Evolutionary conservation across 2,888 invertebrate genomes (phyloP), one percentile per base, ranked within the genome.

Genomic region (Drosophila buzzatii): DNA sequence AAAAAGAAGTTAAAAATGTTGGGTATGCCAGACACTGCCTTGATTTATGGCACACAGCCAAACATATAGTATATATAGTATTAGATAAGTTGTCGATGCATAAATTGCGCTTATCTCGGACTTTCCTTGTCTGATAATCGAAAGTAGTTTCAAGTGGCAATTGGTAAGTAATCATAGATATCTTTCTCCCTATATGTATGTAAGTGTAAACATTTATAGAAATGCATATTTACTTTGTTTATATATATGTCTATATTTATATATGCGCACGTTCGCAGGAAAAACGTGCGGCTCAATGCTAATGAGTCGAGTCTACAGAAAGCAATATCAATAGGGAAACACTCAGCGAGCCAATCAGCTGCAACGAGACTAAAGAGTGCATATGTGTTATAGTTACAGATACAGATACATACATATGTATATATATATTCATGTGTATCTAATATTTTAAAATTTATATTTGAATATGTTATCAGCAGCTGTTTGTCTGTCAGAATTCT

Each of bases 251-350:
- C 16, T 45, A n/a, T 37, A 56, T 20, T n/a, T n/a, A 33, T 42
- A 3, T 16, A 12, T 72, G 57, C 71, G 61, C 68, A 66, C 73
- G 75, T 71, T 67, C 47, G 37, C n/a, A 35, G 31, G 33, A 31
- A 70, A 70, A 76, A 86, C 82, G 87, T 81, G 87, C 79, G 68
- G 42, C 61, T 41, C 20, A 70, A 70, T 62, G 77, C 72, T 78
- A 83, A 80, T 88, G 71, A 88, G 68, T 20, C 69, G 45, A 57
- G 61, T 58, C 66, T 51, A 71, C 74, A 77, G 51, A 69, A n/a
- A 45, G 57, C 45, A 62, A 37, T 52, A 37, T 42, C 71, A 69
- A 77, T 64, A 59, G 74, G 60, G 31, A 60, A 72, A 77, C n/a
- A 5, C 47, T 27, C 27, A 9, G 16, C 16, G 16, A 47, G 47